phyloP scores from a whole-genome alignment of 2,888 invertebrate genomes.

The Tetanocera ferruginea region DNA sequence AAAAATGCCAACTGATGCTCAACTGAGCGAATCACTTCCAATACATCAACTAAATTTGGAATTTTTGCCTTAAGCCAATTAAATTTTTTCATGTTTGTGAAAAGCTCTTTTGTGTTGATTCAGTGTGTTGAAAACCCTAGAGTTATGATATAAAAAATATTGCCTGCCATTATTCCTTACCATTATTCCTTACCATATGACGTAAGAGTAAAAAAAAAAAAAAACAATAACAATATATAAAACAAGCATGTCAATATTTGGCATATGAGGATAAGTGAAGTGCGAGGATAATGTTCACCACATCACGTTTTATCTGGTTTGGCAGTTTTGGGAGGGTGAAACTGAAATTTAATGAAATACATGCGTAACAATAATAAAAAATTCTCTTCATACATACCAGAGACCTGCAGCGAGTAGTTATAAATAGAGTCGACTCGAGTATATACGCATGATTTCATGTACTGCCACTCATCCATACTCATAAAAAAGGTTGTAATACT shows the following conservation, averaged over 20 bases:
- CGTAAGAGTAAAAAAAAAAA: constrained; percentile 4
- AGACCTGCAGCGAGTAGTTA: too few relatives aligned
- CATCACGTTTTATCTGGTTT: not conserved
- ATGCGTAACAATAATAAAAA: too few relatives aligned
- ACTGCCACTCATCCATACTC: too few relatives aligned
- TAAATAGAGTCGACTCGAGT: too few relatives aligned
- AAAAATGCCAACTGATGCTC: not conserved
- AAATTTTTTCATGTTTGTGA: not conserved
- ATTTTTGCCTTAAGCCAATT: not conserved
- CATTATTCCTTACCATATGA: not conserved
- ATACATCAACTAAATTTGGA: not conserved
- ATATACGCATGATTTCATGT: too few relatives aligned
- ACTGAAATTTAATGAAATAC: not conserved
- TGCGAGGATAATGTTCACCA: not conserved
- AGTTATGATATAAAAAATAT: not conserved
- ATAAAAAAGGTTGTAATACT: too few relatives aligned
- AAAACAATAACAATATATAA: not conserved
- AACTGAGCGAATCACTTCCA: not conserved
- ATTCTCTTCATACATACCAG: not conserved
- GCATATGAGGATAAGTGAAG: constrained; percentile 12
- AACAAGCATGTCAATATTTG: constrained; percentile 4
- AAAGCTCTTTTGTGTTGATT: not conserved
- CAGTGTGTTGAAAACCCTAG: not conserved
- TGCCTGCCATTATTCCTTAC: not conserved
- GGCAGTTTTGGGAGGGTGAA: not conserved